Evolutionary conservation across 2,113 vertebrate genomes (phyloP).

Genomic region (Grus americana): DNA sequence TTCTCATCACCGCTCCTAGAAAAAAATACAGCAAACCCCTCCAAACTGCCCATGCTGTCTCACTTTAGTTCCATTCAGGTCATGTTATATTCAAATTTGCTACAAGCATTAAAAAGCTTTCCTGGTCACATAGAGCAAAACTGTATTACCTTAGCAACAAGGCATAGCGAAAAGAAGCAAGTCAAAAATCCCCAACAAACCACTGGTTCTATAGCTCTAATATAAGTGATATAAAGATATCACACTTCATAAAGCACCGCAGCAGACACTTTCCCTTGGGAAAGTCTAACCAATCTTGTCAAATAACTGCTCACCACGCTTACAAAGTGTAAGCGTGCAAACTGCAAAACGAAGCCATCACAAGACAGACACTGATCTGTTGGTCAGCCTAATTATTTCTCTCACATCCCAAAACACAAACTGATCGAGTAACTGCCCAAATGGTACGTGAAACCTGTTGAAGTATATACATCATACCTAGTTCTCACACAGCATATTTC

Average conservation of each 20-base stretch:
- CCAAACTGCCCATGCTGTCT: not conserved
- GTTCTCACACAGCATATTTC: not conserved
- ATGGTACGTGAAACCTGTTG: not conserved
- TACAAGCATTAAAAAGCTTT: not conserved
- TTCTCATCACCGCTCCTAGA: not conserved
- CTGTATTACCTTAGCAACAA: not conserved
- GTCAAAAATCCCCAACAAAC: not conserved
- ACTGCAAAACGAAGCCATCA: not conserved
- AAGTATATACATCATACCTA: not conserved
- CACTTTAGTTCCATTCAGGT: not conserved
- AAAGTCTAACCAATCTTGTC: not conserved
- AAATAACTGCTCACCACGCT: not conserved
- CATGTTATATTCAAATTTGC: not conserved
- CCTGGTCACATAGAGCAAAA: not conserved
- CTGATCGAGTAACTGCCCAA: not conserved
- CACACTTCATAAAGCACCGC: not conserved
- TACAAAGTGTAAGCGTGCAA: not conserved
- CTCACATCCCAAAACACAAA: not conserved
- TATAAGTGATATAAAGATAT: not conserved
- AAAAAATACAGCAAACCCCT: not conserved
- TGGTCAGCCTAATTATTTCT: not conserved
- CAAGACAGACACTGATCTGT: not conserved
- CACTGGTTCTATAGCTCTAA: not conserved
- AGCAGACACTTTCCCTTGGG: not conserved
- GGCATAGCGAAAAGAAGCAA: not conserved